Base-by-base conservation (phyloP, 1,140 invertebrate genomes). In the Drosophila bipectinata region DNA sequence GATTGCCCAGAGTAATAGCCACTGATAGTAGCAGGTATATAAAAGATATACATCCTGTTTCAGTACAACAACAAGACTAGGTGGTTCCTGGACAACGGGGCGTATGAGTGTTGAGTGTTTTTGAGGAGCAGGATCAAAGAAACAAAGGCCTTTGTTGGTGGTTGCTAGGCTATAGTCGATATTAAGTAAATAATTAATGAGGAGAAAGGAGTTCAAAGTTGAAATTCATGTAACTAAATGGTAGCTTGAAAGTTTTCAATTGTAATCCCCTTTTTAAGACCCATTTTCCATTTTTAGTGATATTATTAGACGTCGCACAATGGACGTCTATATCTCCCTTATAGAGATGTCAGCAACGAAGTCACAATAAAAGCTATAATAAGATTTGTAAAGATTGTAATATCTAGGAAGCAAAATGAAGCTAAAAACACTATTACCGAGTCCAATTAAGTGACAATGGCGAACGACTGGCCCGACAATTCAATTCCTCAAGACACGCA, bases 391-490 rank as follows among this genome's bases (percentile, higher is more conserved):
- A 47, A 68, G 64, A 67, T 68, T 45, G 66, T 68, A 69, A 68
- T 69, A 18, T 26, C 72, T 47, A 55, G 74, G 60, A 30, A 32
- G 32, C 32, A 32, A 53, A 75, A 45, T 77, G 47, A 56, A 68
- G 75, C 52, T 77, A 67, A 60, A 67, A 60, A 75, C 47, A 49
- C 56, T 64, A 39, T 55, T 69, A 48, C 63, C 68, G 71, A 49
- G 57, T 72, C 77, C 79, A 83, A 84, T 84, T 84, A 87, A 77
- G 47, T 71, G 63, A 81, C 79, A 81, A 81, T 81, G 8, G 79
- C 15, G 59, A 61, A 48, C 54, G 62, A 51, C n/a, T 9, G 9
- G 12, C 47, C 10, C 24, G 47, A n/a, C 44, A 56, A 69, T 69
- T 39, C 24, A 18, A 37, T 69, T 68, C 28, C 32, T 68, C 30